Evolutionary conservation across 2,888 invertebrate genomes (phyloP), one percentile per base, ranked within the genome.

Genomic region (Adineta ricciae): DNA sequence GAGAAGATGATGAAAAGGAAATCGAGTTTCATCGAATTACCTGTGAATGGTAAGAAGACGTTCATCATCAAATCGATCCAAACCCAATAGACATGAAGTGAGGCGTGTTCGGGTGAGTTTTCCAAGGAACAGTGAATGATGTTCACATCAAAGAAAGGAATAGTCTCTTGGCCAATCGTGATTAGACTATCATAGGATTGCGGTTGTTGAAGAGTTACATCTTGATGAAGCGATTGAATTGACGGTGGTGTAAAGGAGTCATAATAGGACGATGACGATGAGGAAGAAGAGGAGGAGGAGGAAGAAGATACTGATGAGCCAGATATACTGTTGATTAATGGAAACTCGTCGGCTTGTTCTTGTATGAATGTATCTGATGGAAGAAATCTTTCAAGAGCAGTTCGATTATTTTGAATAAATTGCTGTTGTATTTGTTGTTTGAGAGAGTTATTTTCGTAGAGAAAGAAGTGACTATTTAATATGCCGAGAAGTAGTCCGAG

Each of bases 1-100:
- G 7, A 38, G 9, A 8, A 21, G 38, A 19, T 32, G 21, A 56
- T n/a, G 1, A n/a, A 56, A 56, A n/a, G n/a, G 27, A 27, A 1
- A 27, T 64, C 4, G 1, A 27, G 19, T 11, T 64, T 19, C 8
- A 5, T 32, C 32, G 7, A 19, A 24, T 73, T 78, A 78, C 78
- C 78, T 49, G 84, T 83, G 52, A 85, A 85, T 82, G 85, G 85
- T 46, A 85, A 72, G 8, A 85, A 50, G n/a, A 85, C 85, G 82
- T 85, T 85, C 73, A 85, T 73, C n/a, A 72, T 72, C 21, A 85
- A 41, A 49, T 85, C 85, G 1, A 84, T 52, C 27, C 72, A 36
- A 14, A 84, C 73, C 85, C 85, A 85, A 36, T 78, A 85, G 0
- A 52, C 8, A 32, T 64, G 49, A 14, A 27, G 46, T 3, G 11